Evolutionary conservation across 2,113 vertebrate species (phyloP).

Genomic region (Bungarus multicinctus): DNA sequence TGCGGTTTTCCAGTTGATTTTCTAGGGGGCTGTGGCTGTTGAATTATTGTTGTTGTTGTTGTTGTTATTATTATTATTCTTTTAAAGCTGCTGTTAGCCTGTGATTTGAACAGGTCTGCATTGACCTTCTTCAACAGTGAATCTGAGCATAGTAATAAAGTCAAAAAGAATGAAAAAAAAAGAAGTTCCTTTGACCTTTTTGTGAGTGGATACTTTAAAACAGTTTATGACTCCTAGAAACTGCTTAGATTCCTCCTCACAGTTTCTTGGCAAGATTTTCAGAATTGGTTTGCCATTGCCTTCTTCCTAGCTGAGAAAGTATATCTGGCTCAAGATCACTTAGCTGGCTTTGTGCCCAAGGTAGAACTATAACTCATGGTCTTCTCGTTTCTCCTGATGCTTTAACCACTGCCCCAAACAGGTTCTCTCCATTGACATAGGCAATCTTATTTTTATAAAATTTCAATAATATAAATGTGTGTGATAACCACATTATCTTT

Average conservation of each 20-base stretch:
- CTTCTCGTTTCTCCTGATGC: background rate
- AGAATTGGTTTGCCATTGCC: background rate
- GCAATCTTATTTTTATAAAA: background rate
- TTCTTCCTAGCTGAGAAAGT: background rate
- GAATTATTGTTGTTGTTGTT: too few relatives aligned
- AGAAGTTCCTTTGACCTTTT: background rate
- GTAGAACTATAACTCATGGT: background rate
- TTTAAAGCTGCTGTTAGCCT: background rate
- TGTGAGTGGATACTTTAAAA: background rate
- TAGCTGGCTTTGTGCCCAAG: background rate
- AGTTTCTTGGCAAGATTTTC: background rate
- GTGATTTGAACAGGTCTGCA: background rate
- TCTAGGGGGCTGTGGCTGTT: too few relatives aligned
- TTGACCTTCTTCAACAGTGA: background rate
- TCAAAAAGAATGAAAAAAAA: background rate
- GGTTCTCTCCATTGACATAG: background rate
- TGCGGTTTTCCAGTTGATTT: too few relatives aligned
- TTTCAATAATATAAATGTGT: background rate
- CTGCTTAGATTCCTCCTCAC: background rate
- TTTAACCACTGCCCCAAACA: background rate
- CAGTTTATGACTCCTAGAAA: background rate
- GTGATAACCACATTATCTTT: background rate
- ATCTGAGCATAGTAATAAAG: background rate
- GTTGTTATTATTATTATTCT: background rate
- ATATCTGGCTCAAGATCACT: background rate